Conservation (phyloP, 2,113 vertebrate genomes). For the Gymnarchus niloticus region DNA sequence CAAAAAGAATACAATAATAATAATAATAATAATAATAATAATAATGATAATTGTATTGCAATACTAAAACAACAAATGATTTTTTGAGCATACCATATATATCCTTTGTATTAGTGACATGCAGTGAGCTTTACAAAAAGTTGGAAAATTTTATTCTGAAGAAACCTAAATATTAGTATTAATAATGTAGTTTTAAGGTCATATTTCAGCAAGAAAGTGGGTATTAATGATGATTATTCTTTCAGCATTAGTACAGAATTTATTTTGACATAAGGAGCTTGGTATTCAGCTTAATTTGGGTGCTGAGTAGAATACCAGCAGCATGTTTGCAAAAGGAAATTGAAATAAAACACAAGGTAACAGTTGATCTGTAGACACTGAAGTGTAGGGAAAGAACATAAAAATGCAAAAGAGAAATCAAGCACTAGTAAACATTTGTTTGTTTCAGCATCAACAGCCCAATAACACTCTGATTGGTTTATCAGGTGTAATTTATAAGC, state of each 20-base stretch:
- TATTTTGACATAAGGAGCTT: too few species aligned
- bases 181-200: background rate
- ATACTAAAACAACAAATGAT: background rate
- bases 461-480: background rate
- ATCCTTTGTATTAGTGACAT: background rate
- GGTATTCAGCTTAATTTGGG: background rate
- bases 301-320: background rate
- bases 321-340: background rate
- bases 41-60: background rate
- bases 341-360: background rate
- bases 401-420: background rate
- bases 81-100: background rate
- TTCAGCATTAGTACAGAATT: background rate
- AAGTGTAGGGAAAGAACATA: background rate
- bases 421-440: conserved; percentile 8
- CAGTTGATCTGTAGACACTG: background rate
- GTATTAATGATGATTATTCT: background rate
- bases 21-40: too few species aligned
- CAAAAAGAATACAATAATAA: background rate
- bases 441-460: background rate
- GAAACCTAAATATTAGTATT: background rate
- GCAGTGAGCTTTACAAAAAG: background rate
- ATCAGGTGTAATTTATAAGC: background rate
- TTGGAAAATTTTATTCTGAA: background rate
- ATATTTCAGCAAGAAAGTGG: background rate